A percentile compares a stretch with the other conserved stretches of the same genome.
phyloP scores from a whole-genome alignment of 2,797 vertebrate genomes.

The Botia kubotai region DNA sequence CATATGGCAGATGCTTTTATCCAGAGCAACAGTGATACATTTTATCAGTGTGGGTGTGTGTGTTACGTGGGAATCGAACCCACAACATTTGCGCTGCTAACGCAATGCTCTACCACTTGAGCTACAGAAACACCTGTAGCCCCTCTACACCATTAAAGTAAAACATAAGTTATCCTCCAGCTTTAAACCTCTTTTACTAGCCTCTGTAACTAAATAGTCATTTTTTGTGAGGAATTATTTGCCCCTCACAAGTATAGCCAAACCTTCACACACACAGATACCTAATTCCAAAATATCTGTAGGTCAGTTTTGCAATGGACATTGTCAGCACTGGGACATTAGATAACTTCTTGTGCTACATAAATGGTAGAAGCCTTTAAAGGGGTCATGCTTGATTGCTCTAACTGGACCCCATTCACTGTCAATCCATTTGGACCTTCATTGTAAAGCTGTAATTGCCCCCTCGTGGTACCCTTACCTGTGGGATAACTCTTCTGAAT shows the following conservation, averaged over 20 bases:
- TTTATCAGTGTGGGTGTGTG: too few relatives aligned
- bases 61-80: too few relatives aligned
- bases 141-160: too few relatives aligned
- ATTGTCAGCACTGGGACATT: constrained; percentile 38
- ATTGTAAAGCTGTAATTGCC: constrained; percentile 34
- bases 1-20: too few relatives aligned
- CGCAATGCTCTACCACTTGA: too few relatives aligned
- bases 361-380: constrained; percentile 68
- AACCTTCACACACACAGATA: background rate
- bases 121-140: too few relatives aligned
- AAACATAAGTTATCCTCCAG: background rate
- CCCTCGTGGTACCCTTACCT: constrained; percentile 21
- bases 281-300: constrained; percentile 55
- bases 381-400: constrained; percentile 65
- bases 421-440: constrained; percentile 45
- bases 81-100: too few relatives aligned
- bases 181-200: background rate
- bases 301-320: constrained; percentile 57
- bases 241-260: background rate
- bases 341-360: constrained; percentile 64
- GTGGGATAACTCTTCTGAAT: constrained; percentile 35
- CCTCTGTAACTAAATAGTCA: background rate
- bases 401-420: constrained; percentile 53
- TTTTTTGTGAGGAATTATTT: background rate
- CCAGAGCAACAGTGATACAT: too few relatives aligned